Base-by-base conservation (phyloP, 2,113 vertebrate genomes). In the Chloebia gouldiae region DNA sequence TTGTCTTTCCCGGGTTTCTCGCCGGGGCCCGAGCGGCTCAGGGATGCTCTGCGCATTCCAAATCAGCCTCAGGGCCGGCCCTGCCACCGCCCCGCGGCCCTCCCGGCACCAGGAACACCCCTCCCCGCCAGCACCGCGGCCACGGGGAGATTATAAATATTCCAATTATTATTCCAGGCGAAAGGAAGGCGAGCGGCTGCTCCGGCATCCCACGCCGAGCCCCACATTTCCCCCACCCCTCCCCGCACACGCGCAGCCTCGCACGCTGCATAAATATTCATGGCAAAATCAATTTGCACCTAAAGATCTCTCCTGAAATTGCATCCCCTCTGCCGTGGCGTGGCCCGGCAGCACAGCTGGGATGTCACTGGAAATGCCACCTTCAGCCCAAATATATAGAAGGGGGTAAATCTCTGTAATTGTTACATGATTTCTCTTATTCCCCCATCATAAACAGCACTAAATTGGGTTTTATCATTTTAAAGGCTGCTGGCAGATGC, bases 1-100 rank as follows among this genome's bases (percentile, higher is more conserved):
- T 99, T 99, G 98, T 99, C 99, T 99, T 98, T 98, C 97, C 98
- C 81, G 98, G 94, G 97, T 98, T 98, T 97, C 98, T 98, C 94
- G 97, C 98, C 83, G 97, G 96, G 96, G 97, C 98, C 97, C 90
- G 98, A 92, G 37, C 86, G 33, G 92, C 96, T 70, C 92, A 10
- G 97, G 97, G 98, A 99, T 98, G 98, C 98, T 97, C 96, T 80
- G 98, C 96, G 99, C 98, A 99, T 99, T 92, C 96, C 96, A 98
- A 99, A 99, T 99, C 98, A 99, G 98, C 97, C n/a, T 27, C 96
- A 94, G 93, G 98, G 81, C 80, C 69, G 73, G 70, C 81, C 94
- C 96, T 4, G 50, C 68, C n/a, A 19, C 65, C 71, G 45, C 81
- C n/a, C 82, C 5, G 56, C 5, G 6, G 64, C 88, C 71, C 50